Evolutionary conservation across 1,140 invertebrate species (phyloP), one percentile per base, ranked within the genome.

Genomic region (Argopecten irradians): DNA sequence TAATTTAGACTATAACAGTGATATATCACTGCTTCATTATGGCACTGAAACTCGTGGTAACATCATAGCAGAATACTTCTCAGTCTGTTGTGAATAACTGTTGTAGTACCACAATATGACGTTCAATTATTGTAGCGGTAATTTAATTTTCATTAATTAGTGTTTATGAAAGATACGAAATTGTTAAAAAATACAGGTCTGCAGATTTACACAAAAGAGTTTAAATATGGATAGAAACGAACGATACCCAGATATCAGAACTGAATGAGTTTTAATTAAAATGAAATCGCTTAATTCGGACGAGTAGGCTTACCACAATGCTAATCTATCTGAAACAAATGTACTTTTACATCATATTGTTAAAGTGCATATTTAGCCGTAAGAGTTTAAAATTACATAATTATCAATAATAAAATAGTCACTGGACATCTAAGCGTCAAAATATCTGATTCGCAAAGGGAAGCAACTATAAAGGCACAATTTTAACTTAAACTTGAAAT

Each of bases 91-190:
- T 71, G 22, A 71, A 71, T 71, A 71, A 71, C 55, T 71, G 28
- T 71, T 71, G 55, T 71, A 71, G 28, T 0, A 71, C 2, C 7
- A 71, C n/a, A n/a, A 71, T 71, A 28, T 71, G 55, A 11, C 16
- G 28, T 28, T 71, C 55, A 71, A 71, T 71, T n/a, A 71, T 71
- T 71, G 5, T n/a, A 71, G 28, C 55, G n/a, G n/a, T 71, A 71
- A 71, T 71, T 71, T 71, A n/a, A 71, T 28, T 71, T 71, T 71
- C 55, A 71, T 71, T 71, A 71, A 71, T 71, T 71, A n/a, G 55
- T 71, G 28, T 71, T 71, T 71, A 71, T 71, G 19, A 28, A 46
- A 46, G 2, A 71, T 71, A 28, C 22, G 22, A 71, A 71, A n/a
- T 71, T n/a, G 55, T n/a, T 71, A 28, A 5, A 71, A 71, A 71